Base-by-base conservation (phyloP, 2,797 vertebrate genomes). In the Sebastes diaconus region DNA sequence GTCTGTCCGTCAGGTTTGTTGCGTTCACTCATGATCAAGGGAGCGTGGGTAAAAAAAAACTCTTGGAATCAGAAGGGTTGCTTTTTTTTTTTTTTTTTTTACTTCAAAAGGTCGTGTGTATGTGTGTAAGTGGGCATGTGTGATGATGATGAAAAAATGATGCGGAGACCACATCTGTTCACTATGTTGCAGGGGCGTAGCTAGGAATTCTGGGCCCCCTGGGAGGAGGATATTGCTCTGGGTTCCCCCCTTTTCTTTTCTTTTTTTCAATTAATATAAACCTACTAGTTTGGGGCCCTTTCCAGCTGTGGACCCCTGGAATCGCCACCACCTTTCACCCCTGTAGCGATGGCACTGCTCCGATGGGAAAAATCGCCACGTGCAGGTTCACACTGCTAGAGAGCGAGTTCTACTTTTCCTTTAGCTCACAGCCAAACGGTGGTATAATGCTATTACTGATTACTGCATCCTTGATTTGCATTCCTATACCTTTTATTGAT, bases 381-480 rank as follows among this genome's bases (percentile, higher is more conserved):
- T 73, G 81, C 80, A 36, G 79, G 79, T 85, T 91, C 80, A 79
- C 80, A 46, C 68, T 75, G 84, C 80, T 74, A 71, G 73, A 87
- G 68, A 72, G 81, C 52, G 20, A 18, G 59, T 83, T 87, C 58
- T 72, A 60, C 18, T 74, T 76, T 85, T 86, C 64, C 54, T 87
- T 90, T 81, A 69, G 83, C 85, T 93, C 84, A 90, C 86, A 89
- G 77, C 87, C 82, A 86, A 90, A 87, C 6, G 8, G 54, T 80
- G 80, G 72, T 89, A 81, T 85, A 84, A 20, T 69, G 75, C 90
- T 83, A 80, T 88, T 73, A 78, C 80, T 85, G 78, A 92, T 80
- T 84, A 89, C 75, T 87, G 87, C 90, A 92, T 91, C 87, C 75
- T 91, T 83, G 80, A 77, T 90, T 92, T 89, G 83, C 88, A 90